These are phyloP conservation scores for Scarus forsteni DNA, from an alignment of 2,797 vertebrate genomes.

Conservation along the genomic window DNA sequence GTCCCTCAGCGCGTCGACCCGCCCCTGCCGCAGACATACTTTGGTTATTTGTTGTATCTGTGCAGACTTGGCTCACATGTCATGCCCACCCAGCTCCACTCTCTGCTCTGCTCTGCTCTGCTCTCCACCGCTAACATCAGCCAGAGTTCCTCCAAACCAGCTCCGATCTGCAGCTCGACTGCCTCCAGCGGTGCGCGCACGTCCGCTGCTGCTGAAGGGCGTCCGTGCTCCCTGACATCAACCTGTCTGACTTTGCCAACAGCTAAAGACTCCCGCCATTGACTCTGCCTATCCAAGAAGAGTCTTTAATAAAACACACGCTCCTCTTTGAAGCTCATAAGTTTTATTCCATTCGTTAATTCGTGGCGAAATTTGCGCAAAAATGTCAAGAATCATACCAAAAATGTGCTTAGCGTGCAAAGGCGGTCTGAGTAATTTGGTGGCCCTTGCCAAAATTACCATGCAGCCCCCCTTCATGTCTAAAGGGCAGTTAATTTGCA, in stretches of 20 bases:
- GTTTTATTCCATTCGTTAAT: no score
- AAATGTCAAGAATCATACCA: no score
- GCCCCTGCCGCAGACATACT: constrained; percentile 64
- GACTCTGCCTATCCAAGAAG: no score
- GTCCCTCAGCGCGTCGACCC: constrained; percentile 34
- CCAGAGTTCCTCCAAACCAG: constrained; percentile 60
- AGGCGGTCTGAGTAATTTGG: no score
- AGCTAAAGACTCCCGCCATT: not conserved
- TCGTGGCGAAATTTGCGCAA: no score
- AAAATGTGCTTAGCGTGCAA: no score
- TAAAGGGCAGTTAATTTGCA: no score
- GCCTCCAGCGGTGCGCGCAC: constrained; percentile 80
- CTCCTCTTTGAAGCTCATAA: no score
- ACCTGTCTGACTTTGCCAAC: constrained; percentile 27
- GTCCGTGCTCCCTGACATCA: constrained; percentile 20
- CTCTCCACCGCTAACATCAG: constrained; percentile 53
- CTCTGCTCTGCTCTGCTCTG: not conserved
- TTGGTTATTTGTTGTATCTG: constrained; percentile 66
- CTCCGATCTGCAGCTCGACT: constrained; percentile 73
- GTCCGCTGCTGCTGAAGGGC: constrained; percentile 54
- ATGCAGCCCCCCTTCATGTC: no score
- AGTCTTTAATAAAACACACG: no score
- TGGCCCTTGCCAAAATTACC: no score
- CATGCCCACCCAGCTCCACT: constrained; percentile 60
- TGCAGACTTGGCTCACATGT: constrained; percentile 76